Percentiles rank a stretch among this genome's conserved stretches.
Conservation (phyloP, 2,113 vertebrate species). For the Pagrus major region DNA sequence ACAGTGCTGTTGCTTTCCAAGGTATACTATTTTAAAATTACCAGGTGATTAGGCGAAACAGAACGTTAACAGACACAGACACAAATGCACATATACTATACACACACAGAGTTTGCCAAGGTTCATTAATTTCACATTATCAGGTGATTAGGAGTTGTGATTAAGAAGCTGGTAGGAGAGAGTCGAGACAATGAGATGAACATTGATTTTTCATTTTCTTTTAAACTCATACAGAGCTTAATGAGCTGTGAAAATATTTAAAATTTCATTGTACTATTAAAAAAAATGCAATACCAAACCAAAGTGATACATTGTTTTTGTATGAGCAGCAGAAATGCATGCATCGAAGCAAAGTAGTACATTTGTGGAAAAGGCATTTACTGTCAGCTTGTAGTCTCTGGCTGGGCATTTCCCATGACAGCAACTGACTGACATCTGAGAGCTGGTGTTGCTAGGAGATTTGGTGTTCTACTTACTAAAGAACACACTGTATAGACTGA, state of each 20-base stretch:
- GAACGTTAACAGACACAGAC: not conserved
- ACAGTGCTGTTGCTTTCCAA: not conserved
- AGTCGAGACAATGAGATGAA: conserved; percentile 22
- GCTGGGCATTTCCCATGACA: not conserved
- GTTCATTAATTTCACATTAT: conserved; percentile 58
- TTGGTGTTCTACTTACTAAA: not conserved
- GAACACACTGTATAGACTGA: not conserved
- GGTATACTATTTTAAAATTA: conserved; percentile 4
- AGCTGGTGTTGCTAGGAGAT: not conserved
- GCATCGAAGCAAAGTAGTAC: not conserved
- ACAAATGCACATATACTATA: not conserved
- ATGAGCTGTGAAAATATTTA: conserved; percentile 33
- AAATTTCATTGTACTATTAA: conserved; percentile 7
- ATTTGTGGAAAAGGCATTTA: not conserved
- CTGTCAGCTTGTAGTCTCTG: not conserved
- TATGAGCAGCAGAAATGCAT: not conserved
- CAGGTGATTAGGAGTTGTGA: conserved; percentile 44
- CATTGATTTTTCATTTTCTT: conserved; percentile 56
- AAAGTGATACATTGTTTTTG: not conserved
- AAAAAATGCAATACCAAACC: not conserved
- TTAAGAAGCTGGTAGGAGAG: conserved; percentile 35
- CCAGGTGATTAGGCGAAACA: conserved; percentile 7
- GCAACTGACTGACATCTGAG: not conserved
- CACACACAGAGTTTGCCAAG: conserved; percentile 8
- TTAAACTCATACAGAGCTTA: conserved; percentile 22